These are phyloP conservation scores for Noctua janthe DNA, from an alignment of 2,888 invertebrate genomes.

Conservation along the genomic window DNA sequence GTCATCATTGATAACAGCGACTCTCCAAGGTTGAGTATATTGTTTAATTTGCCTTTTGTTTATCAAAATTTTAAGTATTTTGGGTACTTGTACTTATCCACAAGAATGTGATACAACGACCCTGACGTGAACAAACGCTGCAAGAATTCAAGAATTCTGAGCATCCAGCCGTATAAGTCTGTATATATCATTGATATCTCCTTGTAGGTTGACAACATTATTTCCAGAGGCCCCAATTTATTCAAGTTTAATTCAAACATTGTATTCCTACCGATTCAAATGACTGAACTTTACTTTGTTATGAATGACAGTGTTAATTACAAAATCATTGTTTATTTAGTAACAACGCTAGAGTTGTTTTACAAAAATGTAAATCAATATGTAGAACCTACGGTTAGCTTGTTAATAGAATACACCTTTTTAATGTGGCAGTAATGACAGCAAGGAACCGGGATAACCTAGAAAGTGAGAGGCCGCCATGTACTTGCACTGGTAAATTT, in stretches of 20 bases:
- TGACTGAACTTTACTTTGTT: slow-evolving; percentile 20
- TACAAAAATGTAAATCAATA: neutral
- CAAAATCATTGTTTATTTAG: slow-evolving; percentile 14
- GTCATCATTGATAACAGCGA: slow-evolving; percentile 50
- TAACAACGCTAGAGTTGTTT: neutral
- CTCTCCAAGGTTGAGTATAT: slow-evolving; percentile 35
- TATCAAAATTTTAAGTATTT: slow-evolving; percentile 45
- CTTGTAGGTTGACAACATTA: slow-evolving; percentile 56
- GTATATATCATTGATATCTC: slow-evolving; percentile 63
- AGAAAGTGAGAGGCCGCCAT: slow-evolving; percentile 57
- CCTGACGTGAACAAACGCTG: slow-evolving; percentile 49
- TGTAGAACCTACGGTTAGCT: neutral
- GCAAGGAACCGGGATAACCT: slow-evolving; percentile 45
- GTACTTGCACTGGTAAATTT: slow-evolving; percentile 65
- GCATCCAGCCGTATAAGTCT: slow-evolving; percentile 63
- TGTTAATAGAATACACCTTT: neutral
- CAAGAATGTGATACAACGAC: slow-evolving; percentile 47
- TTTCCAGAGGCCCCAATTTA: slow-evolving; percentile 35
- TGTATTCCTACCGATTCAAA: slow-evolving; percentile 21
- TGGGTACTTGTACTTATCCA: slow-evolving; percentile 17
- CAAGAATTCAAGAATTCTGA: slow-evolving; percentile 62
- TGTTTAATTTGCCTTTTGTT: slow-evolving; percentile 41
- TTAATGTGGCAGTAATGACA: slow-evolving; percentile 25
- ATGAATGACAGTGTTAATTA: slow-evolving; percentile 9
- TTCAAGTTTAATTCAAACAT: slow-evolving; percentile 29